A percentile compares a stretch with the other conserved stretches of the same genome.
These are phyloP conservation scores for Chionoecetes opilio DNA, from an alignment of 1,140 invertebrate genomes.

Conservation along the genomic window DNA sequence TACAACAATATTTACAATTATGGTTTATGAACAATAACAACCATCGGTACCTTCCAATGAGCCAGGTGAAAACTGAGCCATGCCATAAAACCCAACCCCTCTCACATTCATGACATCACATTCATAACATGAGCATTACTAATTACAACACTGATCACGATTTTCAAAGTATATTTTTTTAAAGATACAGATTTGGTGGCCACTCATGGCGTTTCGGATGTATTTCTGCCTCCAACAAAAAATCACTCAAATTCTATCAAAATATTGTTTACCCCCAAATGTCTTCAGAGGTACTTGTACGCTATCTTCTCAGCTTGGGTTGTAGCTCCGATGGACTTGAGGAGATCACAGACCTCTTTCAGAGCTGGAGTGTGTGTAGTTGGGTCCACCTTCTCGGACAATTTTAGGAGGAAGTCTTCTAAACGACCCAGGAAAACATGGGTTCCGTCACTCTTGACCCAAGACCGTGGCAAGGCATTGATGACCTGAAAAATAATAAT, in stretches of 20 bases:
- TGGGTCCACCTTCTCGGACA: constrained; percentile 72
- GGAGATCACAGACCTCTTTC: constrained; percentile 70
- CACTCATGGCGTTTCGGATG: too few species aligned
- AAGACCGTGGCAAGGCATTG: constrained; percentile 76
- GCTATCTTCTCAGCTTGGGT: constrained; percentile 71
- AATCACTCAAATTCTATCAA: background rate
- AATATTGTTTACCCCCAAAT: background rate
- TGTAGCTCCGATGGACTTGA: constrained; percentile 70
- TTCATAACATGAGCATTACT: background rate
- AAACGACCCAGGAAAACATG: constrained; percentile 77
- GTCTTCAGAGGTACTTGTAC: constrained; percentile 71
- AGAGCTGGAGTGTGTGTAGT: constrained; percentile 70
- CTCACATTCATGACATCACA: background rate
- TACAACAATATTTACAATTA: background rate
- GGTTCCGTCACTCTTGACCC: constrained; percentile 77
- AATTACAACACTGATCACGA: background rate
- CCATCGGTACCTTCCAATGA: too few species aligned
- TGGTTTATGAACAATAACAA: background rate
- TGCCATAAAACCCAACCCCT: background rate
- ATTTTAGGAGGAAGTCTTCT: constrained; percentile 71
- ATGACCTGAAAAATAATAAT: constrained; percentile 71
- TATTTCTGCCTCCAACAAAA: background rate
- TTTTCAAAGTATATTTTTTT: background rate
- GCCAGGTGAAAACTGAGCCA: background rate
- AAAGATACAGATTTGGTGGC: background rate